Percentiles rank a stretch among this genome's conserved stretches.
Evolutionary conservation across 1,140 invertebrate species (phyloP).

Genomic region (Dendroctonus valens): DNA sequence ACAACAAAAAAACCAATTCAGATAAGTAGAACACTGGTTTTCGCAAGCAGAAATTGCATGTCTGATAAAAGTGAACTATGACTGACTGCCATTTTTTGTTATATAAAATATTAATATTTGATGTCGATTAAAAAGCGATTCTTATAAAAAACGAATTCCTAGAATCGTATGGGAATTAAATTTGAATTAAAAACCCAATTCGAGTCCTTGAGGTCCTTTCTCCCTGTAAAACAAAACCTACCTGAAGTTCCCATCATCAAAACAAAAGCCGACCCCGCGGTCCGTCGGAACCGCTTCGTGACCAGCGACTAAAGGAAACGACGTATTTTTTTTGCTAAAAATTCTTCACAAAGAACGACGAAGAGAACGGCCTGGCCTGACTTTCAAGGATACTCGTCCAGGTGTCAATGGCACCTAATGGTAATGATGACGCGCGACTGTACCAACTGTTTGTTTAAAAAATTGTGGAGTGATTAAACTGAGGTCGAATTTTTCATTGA

Average conservation of each 20-base stretch:
- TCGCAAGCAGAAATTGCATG: too few species aligned
- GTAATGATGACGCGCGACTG: conserved; percentile 28
- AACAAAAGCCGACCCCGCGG: conserved; percentile 3
- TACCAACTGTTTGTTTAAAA: conserved; percentile 26
- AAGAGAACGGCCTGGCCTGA: conserved; percentile 23
- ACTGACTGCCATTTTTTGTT: too few species aligned
- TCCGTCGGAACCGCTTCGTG: conserved; percentile 17
- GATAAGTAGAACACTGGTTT: too few species aligned
- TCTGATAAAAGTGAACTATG: too few species aligned
- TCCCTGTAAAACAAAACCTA: background rate
- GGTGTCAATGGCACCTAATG: conserved; percentile 33
- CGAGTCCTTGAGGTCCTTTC: background rate
- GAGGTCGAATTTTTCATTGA: conserved; percentile 3
- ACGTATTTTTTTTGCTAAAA: conserved; percentile 23
- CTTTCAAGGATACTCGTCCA: conserved; percentile 33
- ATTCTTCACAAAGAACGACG: conserved; percentile 33
- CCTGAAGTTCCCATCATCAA: conserved; percentile 15
- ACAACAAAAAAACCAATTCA: too few species aligned
- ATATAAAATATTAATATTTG: too few species aligned
- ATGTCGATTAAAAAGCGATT: too few species aligned
- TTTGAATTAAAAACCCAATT: too few species aligned
- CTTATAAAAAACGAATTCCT: too few species aligned
- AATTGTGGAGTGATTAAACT: conserved; percentile 9
- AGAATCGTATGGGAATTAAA: too few species aligned
- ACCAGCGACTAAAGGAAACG: conserved; percentile 22